phyloP scores from a whole-genome alignment of 2,888 invertebrate genomes.

The Drosophila diplacantha region DNA sequence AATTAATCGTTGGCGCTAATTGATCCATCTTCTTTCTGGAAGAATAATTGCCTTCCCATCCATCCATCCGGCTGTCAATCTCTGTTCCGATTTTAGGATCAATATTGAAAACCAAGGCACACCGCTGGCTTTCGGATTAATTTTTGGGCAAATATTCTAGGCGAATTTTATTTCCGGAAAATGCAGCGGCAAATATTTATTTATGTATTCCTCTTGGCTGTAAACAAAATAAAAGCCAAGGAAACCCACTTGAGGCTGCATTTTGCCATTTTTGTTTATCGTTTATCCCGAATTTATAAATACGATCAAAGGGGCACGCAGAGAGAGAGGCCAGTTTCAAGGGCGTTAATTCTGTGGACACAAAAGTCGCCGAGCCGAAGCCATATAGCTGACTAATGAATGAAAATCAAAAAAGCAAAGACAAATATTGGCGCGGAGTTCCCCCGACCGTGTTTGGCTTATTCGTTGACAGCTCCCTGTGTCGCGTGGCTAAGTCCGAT shows the following conservation, averaged over 20 bases:
- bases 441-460: constrained; percentile 21
- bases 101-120: constrained; percentile 2
- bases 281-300: constrained; percentile 14
- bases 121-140: not conserved
- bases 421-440: constrained; percentile 26
- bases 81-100: not conserved
- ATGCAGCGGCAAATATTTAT: constrained; percentile 23
- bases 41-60: constrained; percentile 13
- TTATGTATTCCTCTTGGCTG: constrained; percentile 26
- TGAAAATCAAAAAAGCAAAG: constrained; percentile 28
- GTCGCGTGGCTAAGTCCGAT: constrained; percentile 39
- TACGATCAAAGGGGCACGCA: constrained; percentile 1
- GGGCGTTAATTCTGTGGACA: constrained; percentile 19
- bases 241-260: constrained; percentile 35
- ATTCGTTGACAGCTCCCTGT: constrained; percentile 23
- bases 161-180: constrained; percentile 33
- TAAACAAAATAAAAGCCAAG: constrained; percentile 26
- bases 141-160: constrained; percentile 10
- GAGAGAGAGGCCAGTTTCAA: constrained; percentile 5
- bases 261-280: constrained; percentile 21
- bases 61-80: constrained; percentile 3
- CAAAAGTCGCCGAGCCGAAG: not conserved
- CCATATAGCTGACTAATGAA: constrained; percentile 5
- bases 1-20: constrained; percentile 24
- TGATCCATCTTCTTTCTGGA: constrained; percentile 13